phyloP scores from a whole-genome alignment of 2,113 vertebrate species.

The Heterotilapia buettikoferi region DNA sequence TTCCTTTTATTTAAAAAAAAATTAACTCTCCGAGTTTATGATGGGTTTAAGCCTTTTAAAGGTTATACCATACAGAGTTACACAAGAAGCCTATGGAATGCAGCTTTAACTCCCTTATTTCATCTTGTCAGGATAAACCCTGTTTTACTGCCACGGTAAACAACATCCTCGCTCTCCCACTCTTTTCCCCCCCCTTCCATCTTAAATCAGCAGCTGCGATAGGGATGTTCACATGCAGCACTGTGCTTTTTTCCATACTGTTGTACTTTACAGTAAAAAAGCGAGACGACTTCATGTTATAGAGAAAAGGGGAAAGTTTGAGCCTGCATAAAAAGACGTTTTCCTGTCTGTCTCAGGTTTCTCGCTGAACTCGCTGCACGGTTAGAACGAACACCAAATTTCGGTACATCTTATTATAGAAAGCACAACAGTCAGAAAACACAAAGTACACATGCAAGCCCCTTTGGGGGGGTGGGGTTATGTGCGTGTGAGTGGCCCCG shows the following conservation, averaged over 20 bases:
- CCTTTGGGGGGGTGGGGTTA: constrained; percentile 11
- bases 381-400: not conserved
- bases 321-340: not conserved
- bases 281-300: not conserved
- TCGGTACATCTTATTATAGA: not conserved
- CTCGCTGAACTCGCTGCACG: not conserved
- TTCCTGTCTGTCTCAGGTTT: not conserved
- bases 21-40: not conserved
- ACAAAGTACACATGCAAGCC: constrained; percentile 13
- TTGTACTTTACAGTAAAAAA: not conserved
- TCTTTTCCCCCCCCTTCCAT: not conserved
- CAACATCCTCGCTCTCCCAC: constrained; percentile 23
- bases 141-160: constrained; percentile 40
- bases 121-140: constrained; percentile 43
- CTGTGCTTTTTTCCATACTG: not conserved
- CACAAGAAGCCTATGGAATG: constrained; percentile 9
- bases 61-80: not conserved
- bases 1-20: not conserved
- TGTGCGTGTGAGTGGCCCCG: constrained; percentile 18
- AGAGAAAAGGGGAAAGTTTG: not conserved
- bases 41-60: not conserved
- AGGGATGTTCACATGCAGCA: not conserved
- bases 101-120: constrained; percentile 24
- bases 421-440: not conserved
- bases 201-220: constrained; percentile 15